Evolutionary conservation across 2,888 invertebrate genomes (phyloP).

Genomic region (Ecdyonurus torrentis): DNA sequence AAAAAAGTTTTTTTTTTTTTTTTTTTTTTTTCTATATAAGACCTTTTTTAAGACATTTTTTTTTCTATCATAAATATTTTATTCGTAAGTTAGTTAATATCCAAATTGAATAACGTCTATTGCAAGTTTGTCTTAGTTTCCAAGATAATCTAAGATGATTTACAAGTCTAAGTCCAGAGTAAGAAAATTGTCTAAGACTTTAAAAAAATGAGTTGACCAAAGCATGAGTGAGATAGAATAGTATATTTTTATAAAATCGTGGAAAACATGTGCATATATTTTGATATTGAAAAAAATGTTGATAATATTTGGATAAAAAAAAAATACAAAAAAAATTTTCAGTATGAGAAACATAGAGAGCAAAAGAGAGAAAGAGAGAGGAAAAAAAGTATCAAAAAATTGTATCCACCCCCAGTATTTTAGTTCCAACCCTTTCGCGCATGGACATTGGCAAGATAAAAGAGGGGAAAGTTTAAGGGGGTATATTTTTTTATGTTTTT

Average conservation of each 20-base stretch:
- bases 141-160: no score
- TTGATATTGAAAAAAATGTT: background rate
- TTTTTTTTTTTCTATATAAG: no score
- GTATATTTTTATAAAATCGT: background rate
- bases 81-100: no score
- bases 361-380: background rate
- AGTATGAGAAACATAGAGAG: background rate
- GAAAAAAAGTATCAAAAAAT: background rate
- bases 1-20: no score
- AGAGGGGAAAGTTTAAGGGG: background rate
- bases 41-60: no score
- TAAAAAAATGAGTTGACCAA: no score
- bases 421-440: conserved; percentile 1
- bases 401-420: conserved; percentile 2
- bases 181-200: no score
- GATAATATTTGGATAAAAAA: background rate
- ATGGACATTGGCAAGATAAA: background rate
- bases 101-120: no score
- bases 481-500: background rate
- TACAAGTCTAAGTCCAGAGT: no score
- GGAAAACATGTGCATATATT: background rate
- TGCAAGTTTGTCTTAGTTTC: no score
- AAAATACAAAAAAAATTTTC: background rate
- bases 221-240: no score
- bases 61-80: no score